Conservation (phyloP, 2,888 invertebrate genomes). For the Agonopterix heracliana region DNA sequence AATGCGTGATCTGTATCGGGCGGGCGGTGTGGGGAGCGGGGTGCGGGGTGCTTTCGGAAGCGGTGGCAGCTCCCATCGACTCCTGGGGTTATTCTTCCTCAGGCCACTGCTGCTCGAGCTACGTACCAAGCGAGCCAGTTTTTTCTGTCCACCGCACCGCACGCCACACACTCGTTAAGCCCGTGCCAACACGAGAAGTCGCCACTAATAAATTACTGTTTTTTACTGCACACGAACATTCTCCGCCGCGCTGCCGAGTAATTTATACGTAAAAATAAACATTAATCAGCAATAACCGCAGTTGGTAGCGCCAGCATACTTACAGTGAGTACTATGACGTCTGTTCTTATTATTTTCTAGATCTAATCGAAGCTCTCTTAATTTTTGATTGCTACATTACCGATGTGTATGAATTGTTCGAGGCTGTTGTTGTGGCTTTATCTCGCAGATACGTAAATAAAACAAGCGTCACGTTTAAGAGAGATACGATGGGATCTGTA, state of each 20-base stretch:
- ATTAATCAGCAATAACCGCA: conserved; percentile 68
- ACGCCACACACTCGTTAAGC: conserved; percentile 78
- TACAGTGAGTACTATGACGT: conserved; percentile 66
- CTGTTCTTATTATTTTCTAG: conserved; percentile 43
- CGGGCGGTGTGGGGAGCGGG: conserved; percentile 56
- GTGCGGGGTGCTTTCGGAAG: conserved; percentile 71
- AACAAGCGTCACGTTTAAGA: conserved; percentile 10
- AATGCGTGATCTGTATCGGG: conserved; percentile 77
- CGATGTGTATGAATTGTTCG: conserved; percentile 2
- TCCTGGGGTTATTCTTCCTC: conserved; percentile 78
- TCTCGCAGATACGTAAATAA: conserved; percentile 9
- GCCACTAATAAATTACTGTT: conserved; percentile 78
- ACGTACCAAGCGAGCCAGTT: conserved; percentile 76
- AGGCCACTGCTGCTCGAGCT: conserved; percentile 76
- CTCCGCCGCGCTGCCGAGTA: conserved; percentile 70
- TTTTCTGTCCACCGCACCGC: conserved; percentile 78
- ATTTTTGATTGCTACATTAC: conserved; percentile 19
- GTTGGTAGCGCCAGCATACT: conserved; percentile 59
- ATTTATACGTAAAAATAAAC: conserved; percentile 73
- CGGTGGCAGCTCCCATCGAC: conserved; percentile 76
- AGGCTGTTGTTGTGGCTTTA: conserved; percentile 3
- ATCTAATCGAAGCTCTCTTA: conserved; percentile 51
- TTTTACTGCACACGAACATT: conserved; percentile 74
- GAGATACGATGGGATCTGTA: conserved; percentile 21
- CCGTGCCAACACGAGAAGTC: conserved; percentile 80